Percentiles rank a stretch among this genome's conserved stretches.
These are phyloP conservation scores for Galagoides demidoff DNA, from an alignment of 2,797 vertebrate genomes.

Conservation along the genomic window DNA sequence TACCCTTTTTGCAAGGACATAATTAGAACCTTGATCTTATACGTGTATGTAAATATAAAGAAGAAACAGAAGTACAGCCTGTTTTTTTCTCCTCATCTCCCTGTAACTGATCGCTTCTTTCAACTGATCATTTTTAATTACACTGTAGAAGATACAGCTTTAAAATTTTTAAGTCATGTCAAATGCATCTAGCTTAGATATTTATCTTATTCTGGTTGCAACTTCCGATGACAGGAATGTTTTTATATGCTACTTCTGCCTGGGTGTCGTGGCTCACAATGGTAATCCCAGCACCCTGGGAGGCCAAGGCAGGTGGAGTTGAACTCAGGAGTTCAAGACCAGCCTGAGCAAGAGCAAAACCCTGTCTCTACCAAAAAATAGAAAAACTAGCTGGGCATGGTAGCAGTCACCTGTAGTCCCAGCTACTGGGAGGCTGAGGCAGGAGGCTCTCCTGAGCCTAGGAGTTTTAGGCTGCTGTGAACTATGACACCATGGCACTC, in stretches of 20 bases:
- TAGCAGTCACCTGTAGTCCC: no score
- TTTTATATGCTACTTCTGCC: background rate
- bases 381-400: no score
- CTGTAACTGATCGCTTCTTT: slow-evolving; percentile 12
- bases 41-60: background rate
- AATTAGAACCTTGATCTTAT: background rate
- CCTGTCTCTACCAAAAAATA: no score
- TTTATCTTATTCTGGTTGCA: background rate
- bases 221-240: background rate
- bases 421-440: no score
- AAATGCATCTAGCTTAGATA: slow-evolving; percentile 20
- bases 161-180: background rate
- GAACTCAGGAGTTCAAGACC: no score
- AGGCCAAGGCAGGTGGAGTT: no score
- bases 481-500: no score
- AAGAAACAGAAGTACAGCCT: slow-evolving; percentile 15
- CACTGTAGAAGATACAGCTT: background rate
- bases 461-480: no score
- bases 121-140: slow-evolving; percentile 41
- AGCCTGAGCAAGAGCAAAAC: no score
- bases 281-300: no score
- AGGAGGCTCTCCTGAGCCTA: no score
- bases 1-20: background rate
- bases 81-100: background rate
- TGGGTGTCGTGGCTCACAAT: no score